Evolutionary conservation across 2,797 vertebrate species (phyloP).

Genomic region (Xenopus petersii): DNA sequence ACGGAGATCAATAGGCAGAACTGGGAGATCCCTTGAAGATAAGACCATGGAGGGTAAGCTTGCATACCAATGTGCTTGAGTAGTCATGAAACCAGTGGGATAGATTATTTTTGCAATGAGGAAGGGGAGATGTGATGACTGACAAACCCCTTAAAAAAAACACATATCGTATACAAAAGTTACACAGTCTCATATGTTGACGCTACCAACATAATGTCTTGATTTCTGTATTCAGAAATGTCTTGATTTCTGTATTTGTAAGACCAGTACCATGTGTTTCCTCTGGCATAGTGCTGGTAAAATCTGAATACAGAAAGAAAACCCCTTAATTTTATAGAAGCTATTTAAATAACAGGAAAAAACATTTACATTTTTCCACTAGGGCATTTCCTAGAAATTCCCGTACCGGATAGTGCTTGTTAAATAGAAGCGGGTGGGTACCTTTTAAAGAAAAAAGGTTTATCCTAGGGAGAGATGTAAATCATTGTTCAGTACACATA

Average conservation of each 20-base stretch:
- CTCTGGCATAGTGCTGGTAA: background rate
- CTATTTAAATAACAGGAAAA: constrained; percentile 7
- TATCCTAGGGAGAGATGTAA: too few species aligned
- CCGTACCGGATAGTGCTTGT: too few species aligned
- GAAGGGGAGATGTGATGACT: constrained; percentile 1
- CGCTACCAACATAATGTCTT: background rate
- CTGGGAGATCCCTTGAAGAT: background rate
- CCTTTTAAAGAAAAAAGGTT: too few species aligned
- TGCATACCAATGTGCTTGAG: background rate
- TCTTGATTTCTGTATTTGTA: background rate
- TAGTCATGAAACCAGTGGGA: background rate
- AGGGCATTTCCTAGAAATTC: background rate
- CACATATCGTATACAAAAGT: background rate
- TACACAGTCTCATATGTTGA: background rate
- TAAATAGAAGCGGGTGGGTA: too few species aligned
- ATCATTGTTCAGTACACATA: too few species aligned
- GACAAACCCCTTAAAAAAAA: constrained; percentile 1
- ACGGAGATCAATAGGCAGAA: background rate
- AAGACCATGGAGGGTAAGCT: background rate
- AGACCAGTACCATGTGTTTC: background rate
- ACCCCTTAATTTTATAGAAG: background rate
- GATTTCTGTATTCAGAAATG: background rate
- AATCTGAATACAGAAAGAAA: background rate
- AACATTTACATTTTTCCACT: background rate
- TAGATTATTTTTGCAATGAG: constrained; percentile 15